Evolutionary conservation across 2,797 vertebrate species (phyloP).

Genomic region (Xerus rutilus): DNA sequence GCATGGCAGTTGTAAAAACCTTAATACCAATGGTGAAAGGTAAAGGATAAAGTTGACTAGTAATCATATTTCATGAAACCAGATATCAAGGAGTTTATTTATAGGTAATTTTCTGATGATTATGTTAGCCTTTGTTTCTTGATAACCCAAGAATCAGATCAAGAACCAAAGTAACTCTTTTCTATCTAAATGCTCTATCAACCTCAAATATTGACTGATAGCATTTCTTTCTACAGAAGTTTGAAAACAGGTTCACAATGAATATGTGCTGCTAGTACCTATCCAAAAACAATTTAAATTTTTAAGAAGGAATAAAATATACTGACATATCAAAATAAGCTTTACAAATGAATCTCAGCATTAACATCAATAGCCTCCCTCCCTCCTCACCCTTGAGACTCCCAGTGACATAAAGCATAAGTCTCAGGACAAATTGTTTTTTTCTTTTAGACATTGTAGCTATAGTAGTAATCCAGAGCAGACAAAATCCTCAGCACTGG

Average conservation of each 20-base stretch:
- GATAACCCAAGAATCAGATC: constrained; percentile 55
- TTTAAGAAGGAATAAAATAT: constrained; percentile 71
- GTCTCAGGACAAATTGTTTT: not conserved
- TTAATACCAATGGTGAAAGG: constrained; percentile 4
- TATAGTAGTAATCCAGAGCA: not conserved
- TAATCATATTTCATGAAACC: constrained; percentile 32
- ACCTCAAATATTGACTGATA: constrained; percentile 72
- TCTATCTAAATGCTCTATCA: constrained; percentile 63
- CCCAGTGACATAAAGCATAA: constrained; percentile 16
- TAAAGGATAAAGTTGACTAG: constrained; percentile 12
- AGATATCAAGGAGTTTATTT: constrained; percentile 52
- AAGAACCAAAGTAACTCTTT: constrained; percentile 74
- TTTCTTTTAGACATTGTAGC: not conserved
- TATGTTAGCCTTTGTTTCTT: constrained; percentile 41
- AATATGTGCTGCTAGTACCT: constrained; percentile 36
- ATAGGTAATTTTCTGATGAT: constrained; percentile 54
- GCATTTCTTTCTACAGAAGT: constrained; percentile 67
- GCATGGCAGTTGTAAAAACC: not conserved
- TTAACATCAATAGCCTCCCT: not conserved
- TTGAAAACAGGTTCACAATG: constrained; percentile 60
- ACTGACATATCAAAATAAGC: constrained; percentile 43
- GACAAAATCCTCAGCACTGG: not conserved
- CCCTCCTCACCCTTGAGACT: not conserved
- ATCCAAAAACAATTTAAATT: constrained; percentile 76
- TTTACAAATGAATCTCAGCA: constrained; percentile 33